A percentile compares a stretch with the other conserved stretches of the same genome.
Conservation (phyloP, 2,888 invertebrate genomes). For the Lacanobia oleracea region DNA sequence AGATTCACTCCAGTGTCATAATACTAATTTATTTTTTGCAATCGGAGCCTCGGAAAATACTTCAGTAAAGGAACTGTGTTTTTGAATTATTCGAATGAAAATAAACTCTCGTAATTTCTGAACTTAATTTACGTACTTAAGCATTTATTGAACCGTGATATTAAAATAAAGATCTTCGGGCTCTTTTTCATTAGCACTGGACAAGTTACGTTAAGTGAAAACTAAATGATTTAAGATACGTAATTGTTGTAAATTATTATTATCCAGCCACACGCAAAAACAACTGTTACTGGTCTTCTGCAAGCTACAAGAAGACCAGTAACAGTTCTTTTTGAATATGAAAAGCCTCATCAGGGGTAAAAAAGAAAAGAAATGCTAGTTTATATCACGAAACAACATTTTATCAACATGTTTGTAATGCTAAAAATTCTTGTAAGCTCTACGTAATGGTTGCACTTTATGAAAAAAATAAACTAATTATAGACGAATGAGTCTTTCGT, state of each 20-base stretch:
- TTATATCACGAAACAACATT: conserved; percentile 43
- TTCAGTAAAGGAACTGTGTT: too few relatives aligned
- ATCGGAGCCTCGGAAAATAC: too few relatives aligned
- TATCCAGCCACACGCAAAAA: too few relatives aligned
- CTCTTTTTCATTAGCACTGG: background rate
- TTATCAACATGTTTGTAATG: conserved; percentile 38
- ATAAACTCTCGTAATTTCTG: background rate
- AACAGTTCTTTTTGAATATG: conserved; percentile 49
- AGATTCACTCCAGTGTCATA: too few relatives aligned
- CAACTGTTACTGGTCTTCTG: too few relatives aligned
- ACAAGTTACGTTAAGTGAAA: conserved; percentile 8
- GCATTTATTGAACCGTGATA: background rate
- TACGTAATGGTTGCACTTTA: conserved; percentile 46
- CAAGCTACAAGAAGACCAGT: conserved; percentile 23
- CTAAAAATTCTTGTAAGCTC: conserved; percentile 49
- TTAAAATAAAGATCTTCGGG: background rate
- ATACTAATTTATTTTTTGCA: too few relatives aligned
- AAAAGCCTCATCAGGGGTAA: conserved; percentile 36
- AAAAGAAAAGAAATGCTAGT: conserved; percentile 48
- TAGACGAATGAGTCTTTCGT: conserved; percentile 26
- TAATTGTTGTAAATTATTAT: conserved; percentile 35
- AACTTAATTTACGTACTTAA: background rate
- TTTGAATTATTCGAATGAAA: too few relatives aligned
- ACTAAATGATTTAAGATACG: conserved; percentile 28
- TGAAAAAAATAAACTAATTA: conserved; percentile 54